Evolutionary conservation across 2,113 vertebrate species (phyloP).

Genomic region (Coptodon rendalli): DNA sequence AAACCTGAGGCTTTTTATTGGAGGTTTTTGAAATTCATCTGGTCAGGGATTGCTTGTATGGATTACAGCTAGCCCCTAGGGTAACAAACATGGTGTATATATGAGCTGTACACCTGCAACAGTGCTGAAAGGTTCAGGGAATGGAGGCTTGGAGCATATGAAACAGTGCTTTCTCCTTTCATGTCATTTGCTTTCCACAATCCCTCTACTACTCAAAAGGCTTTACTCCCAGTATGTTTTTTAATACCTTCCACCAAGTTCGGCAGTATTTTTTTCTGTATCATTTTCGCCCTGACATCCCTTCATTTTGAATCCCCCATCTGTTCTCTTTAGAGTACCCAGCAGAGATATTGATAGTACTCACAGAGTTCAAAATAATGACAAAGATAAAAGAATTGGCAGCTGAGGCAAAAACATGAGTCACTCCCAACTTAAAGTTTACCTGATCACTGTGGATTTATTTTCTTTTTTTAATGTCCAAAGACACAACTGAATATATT

Average conservation of each 20-base stretch:
- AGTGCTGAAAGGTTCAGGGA: not conserved
- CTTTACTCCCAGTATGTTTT: not conserved
- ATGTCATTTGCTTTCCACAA: not conserved
- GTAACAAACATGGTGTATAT: not conserved
- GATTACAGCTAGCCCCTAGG: not conserved
- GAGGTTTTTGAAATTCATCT: not conserved
- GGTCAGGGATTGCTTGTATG: conserved; percentile 6
- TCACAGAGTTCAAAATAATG: conserved; percentile 2
- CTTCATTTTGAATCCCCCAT: not conserved
- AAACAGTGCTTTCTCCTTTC: not conserved
- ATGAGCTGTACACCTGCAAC: not conserved
- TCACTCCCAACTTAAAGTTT: not conserved
- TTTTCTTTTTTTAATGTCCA: not conserved
- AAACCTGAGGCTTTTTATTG: not conserved
- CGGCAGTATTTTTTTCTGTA: not conserved
- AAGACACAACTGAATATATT: not conserved
- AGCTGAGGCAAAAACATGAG: not conserved
- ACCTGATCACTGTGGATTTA: not conserved
- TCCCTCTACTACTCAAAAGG: not conserved
- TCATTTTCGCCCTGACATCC: not conserved
- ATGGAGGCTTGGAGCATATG: not conserved
- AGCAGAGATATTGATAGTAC: not conserved
- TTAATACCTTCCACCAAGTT: not conserved
- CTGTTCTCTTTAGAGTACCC: not conserved
- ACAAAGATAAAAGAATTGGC: not conserved